Evolutionary conservation across 2,888 invertebrate species (phyloP).

Genomic region (Drosophila anomelani): DNA sequence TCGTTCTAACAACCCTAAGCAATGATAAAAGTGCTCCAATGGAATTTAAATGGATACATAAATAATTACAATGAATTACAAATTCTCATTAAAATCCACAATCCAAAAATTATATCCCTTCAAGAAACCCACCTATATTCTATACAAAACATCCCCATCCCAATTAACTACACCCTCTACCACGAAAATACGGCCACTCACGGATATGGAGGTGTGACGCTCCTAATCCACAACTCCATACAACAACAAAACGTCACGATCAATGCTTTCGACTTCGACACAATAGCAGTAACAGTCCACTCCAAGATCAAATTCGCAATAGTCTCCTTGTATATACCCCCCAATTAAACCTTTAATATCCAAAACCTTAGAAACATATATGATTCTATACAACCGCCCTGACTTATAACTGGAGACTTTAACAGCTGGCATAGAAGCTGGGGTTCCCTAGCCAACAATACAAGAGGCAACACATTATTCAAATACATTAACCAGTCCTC

Average conservation of each 20-base stretch:
- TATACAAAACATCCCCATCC: no score
- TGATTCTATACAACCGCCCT: not conserved
- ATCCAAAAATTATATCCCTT: slow-evolving; percentile 19
- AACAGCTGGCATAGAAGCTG: slow-evolving; percentile 10
- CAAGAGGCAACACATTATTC: slow-evolving; percentile 12
- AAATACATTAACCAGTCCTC: slow-evolving; percentile 10
- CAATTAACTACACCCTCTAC: slow-evolving; percentile 11
- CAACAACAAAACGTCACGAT: not conserved
- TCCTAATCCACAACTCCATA: slow-evolving; percentile 6
- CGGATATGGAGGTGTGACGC: not conserved
- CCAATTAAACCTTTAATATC: slow-evolving; percentile 17
- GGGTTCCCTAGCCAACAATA: not conserved
- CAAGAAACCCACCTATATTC: slow-evolving; percentile 31
- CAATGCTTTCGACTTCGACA: slow-evolving; percentile 10
- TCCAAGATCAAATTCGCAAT: slow-evolving; percentile 31
- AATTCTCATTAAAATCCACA: slow-evolving; percentile 21
- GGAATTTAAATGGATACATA: not conserved
- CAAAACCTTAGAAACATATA: no score
- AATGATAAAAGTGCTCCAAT: no score
- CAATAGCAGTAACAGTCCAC: slow-evolving; percentile 18
- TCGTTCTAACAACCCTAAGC: no score
- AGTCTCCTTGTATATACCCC: slow-evolving; percentile 21
- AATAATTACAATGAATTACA: slow-evolving; percentile 25
- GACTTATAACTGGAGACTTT: slow-evolving; percentile 7
- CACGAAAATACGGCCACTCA: slow-evolving; percentile 2